These are phyloP conservation scores for Suncus etruscus DNA, from an alignment of 2,113 vertebrate genomes.

Conservation along the genomic window DNA sequence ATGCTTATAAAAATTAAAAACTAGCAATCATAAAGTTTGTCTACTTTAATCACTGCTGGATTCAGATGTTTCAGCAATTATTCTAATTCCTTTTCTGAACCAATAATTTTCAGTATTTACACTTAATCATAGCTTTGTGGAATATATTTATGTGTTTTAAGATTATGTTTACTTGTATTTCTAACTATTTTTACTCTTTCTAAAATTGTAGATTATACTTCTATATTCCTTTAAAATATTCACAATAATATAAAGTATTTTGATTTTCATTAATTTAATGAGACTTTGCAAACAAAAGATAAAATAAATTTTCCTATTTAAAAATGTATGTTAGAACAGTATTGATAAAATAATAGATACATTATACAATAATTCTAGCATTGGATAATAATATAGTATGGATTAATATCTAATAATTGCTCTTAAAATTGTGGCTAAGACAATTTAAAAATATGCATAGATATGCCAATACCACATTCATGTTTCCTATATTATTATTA, in stretches of 20 bases:
- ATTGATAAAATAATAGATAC: constrained; percentile 23
- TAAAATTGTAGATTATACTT: constrained; percentile 10
- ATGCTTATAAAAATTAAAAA: not conserved
- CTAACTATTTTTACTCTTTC: constrained; percentile 2
- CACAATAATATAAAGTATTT: constrained; percentile 14
- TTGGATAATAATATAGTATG: not conserved
- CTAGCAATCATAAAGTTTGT: not conserved
- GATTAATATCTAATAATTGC: constrained; percentile 1
- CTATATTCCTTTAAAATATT: not conserved
- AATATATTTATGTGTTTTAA: not conserved
- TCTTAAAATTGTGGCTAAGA: constrained; percentile 26
- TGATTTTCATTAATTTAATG: not conserved
- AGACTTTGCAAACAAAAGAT: constrained; percentile 12
- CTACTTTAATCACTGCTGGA: not conserved
- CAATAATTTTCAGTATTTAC: not conserved
- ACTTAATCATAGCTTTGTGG: not conserved
- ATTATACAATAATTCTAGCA: not conserved
- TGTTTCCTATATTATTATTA: not conserved
- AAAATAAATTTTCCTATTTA: constrained; percentile 29
- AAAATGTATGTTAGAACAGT: not conserved
- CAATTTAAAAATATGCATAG: constrained; percentile 33
- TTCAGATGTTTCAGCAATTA: not conserved
- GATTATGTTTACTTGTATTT: constrained; percentile 1
- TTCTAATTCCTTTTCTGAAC: not conserved
- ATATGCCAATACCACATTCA: not conserved